These are phyloP conservation scores for Scolanthus callimorphus DNA, from an alignment of 92 coral and sea anemone species.

Conservation along the genomic window DNA sequence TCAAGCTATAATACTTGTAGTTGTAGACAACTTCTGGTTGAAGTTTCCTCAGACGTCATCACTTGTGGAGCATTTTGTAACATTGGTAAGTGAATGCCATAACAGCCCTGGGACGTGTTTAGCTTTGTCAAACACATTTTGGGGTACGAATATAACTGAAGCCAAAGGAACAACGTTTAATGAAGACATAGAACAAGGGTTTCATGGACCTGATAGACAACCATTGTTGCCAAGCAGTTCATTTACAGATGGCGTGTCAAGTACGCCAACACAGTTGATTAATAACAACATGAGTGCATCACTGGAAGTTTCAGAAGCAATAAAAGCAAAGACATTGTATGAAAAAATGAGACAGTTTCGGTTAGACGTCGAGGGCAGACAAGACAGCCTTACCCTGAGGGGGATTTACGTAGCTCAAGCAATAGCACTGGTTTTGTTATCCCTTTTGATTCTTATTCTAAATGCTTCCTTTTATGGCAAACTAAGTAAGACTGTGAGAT, in stretches of 20 bases:
- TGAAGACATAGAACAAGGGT: slow-evolving; percentile 1
- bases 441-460: background rate
- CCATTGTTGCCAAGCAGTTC: background rate
- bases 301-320: slow-evolving; percentile 27
- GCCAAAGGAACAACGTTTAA: background rate
- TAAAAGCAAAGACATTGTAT: slow-evolving; percentile 28
- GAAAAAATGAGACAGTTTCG: slow-evolving; percentile 21
- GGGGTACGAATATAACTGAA: slow-evolving; percentile 8
- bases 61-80: slow-evolving; percentile 31
- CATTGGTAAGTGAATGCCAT: slow-evolving; percentile 44
- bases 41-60: slow-evolving; percentile 35
- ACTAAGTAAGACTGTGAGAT: slow-evolving; percentile 18
- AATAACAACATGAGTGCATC: background rate
- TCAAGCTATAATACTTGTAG: slow-evolving; percentile 28
- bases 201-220: background rate
- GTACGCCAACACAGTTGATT: background rate
- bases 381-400: background rate
- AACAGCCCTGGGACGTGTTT: slow-evolving; percentile 25
- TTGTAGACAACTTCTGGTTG: slow-evolving; percentile 51
- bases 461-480: background rate
- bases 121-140: slow-evolving; percentile 25
- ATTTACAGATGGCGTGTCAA: background rate
- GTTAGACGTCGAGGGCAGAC: background rate
- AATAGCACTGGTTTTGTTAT: slow-evolving; percentile 1
- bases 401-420: slow-evolving; percentile 23